Conservation (phyloP, 2,113 vertebrate genomes). For the Odocoileus hemionus region DNA sequence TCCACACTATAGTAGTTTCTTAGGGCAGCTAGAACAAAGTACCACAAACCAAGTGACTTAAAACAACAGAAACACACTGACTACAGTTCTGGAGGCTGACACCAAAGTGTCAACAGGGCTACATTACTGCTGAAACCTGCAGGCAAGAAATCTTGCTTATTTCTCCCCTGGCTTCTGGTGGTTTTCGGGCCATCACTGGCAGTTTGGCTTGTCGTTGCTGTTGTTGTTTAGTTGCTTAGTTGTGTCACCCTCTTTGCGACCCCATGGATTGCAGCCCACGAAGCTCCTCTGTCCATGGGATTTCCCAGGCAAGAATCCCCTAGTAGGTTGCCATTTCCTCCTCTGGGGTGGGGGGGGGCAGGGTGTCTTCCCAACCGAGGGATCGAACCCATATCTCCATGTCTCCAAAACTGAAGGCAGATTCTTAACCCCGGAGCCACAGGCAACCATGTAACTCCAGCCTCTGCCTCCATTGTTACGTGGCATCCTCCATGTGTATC, state of each 20-base stretch:
- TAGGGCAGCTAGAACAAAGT: background rate
- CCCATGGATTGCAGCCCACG: background rate
- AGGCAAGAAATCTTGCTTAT: background rate
- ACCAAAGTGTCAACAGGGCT: background rate
- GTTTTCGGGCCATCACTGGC: background rate
- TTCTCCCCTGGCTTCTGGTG: background rate
- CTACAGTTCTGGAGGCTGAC: background rate
- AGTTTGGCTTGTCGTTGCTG: background rate
- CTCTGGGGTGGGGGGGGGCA: background rate
- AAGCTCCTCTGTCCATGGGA: background rate
- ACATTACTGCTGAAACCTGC: background rate
- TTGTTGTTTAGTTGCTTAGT: background rate
- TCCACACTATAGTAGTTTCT: background rate
- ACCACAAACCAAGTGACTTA: background rate
- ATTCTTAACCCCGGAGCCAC: background rate
- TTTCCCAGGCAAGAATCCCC: background rate
- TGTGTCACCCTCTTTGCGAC: background rate
- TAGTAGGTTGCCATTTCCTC: background rate
- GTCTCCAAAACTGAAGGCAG: background rate
- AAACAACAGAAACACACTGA: background rate
- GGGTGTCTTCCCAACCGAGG: background rate
- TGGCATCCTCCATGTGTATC: background rate
- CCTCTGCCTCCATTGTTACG: background rate
- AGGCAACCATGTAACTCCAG: background rate
- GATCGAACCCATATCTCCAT: background rate